phyloP scores from a whole-genome alignment of 2,888 invertebrate species.

The Melipona beecheii region DNA sequence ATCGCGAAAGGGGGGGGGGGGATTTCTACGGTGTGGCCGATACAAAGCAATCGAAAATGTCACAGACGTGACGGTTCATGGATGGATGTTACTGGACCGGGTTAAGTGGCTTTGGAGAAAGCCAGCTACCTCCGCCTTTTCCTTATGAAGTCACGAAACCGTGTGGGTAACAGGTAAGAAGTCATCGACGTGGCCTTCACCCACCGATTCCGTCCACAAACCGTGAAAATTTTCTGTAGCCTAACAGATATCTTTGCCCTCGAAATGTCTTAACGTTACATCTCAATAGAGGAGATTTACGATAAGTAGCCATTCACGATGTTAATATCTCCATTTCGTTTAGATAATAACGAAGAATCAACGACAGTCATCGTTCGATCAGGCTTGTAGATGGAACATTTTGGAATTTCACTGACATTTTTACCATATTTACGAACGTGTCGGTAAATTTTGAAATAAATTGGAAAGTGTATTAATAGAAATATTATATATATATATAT shows the following conservation, averaged over 20 bases:
- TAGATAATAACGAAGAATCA: too few species aligned
- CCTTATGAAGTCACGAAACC: constrained; percentile 74
- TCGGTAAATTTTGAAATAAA: not conserved
- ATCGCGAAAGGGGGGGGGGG: constrained; percentile 16
- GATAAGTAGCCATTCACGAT: too few species aligned
- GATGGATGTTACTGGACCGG: constrained; percentile 83
- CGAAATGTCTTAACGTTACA: not conserved
- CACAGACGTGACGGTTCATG: constrained; percentile 75
- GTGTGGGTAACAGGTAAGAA: constrained; percentile 43
- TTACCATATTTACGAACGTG: not conserved
- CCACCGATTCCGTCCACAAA: constrained; percentile 23
- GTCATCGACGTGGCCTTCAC: constrained; percentile 64
- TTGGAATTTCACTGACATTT: not conserved
- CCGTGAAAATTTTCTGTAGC: constrained; percentile 52
- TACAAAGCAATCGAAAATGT: constrained; percentile 69
- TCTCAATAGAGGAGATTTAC: too few species aligned
- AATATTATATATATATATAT: not conserved
- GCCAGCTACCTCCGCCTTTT: constrained; percentile 76
- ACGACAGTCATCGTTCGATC: too few species aligned
- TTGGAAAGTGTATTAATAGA: not conserved
- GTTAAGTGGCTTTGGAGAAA: constrained; percentile 83
- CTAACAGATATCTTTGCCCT: not conserved
- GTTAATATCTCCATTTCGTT: too few species aligned
- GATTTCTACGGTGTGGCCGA: constrained; percentile 2
- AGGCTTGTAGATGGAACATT: not conserved